These are phyloP conservation scores for Perizoma affinitatum DNA, from an alignment of 2,888 invertebrate species.

Conservation along the genomic window DNA sequence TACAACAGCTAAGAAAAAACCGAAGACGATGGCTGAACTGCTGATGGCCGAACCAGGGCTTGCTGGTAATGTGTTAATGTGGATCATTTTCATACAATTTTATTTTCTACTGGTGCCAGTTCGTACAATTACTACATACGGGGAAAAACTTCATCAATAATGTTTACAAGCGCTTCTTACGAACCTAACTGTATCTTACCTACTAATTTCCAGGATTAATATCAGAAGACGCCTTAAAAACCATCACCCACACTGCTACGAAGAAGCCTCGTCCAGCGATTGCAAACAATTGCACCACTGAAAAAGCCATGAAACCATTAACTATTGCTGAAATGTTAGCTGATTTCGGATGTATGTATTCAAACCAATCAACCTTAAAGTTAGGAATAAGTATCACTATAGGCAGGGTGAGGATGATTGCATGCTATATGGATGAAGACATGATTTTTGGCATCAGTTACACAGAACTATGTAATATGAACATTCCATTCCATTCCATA, in stretches of 20 bases:
- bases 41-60: conserved; percentile 51
- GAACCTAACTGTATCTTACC: not conserved
- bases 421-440: too few species aligned
- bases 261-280: conserved; percentile 57
- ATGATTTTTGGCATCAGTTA: too few species aligned
- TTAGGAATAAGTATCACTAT: too few species aligned
- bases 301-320: conserved; percentile 59
- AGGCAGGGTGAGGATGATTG: too few species aligned
- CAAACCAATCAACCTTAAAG: not conserved
- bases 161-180: not conserved
- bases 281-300: conserved; percentile 51
- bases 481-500: too few species aligned
- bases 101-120: too few species aligned
- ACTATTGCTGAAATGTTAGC: conserved; percentile 68
- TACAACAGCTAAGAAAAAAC: conserved; percentile 49
- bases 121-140: too few species aligned
- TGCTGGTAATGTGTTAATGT: conserved; percentile 30
- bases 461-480: too few species aligned
- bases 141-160: too few species aligned
- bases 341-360: conserved; percentile 52
- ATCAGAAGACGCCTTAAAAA: conserved; percentile 54
- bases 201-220: conserved; percentile 54
- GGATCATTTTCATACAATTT: too few species aligned
- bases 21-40: conserved; percentile 67
- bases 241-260: conserved; percentile 49